phyloP scores from a whole-genome alignment of 2,888 invertebrate genomes.

The Caradrina kadenii region DNA sequence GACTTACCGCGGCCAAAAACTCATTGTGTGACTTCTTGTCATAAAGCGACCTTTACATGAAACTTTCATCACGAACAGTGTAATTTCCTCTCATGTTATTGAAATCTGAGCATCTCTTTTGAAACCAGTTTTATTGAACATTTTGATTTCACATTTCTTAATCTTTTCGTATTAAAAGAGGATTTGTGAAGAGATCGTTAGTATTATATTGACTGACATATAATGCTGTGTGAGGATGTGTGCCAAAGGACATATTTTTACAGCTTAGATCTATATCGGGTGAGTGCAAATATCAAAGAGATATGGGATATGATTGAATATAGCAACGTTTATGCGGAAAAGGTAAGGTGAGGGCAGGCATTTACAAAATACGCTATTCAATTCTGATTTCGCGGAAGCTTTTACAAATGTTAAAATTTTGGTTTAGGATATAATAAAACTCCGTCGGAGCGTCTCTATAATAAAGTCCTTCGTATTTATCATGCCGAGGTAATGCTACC shows the following conservation, averaged over 20 bases:
- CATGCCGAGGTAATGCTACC: constrained; percentile 44
- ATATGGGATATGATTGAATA: constrained; percentile 46
- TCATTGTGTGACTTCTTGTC: constrained; percentile 86
- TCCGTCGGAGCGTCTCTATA: constrained; percentile 33
- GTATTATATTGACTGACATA: constrained; percentile 50
- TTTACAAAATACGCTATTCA: constrained; percentile 41
- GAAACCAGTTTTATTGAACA: constrained; percentile 71
- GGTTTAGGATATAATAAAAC: constrained; percentile 50
- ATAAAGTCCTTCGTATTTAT: constrained; percentile 56
- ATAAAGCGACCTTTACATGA: constrained; percentile 78
- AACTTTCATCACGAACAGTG: constrained; percentile 76
- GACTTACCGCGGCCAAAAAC: constrained; percentile 84
- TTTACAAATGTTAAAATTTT: constrained; percentile 41
- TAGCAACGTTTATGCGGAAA: constrained; percentile 43
- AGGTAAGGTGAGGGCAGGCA: constrained; percentile 30
- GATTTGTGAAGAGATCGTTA: constrained; percentile 54
- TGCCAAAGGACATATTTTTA: constrained; percentile 42
- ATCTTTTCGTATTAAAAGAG: constrained; percentile 59
- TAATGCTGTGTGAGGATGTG: constrained; percentile 37
- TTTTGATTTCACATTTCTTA: constrained; percentile 67
- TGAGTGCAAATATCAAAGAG: constrained; percentile 49
- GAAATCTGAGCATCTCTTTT: constrained; percentile 75
- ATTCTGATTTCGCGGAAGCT: constrained; percentile 37
- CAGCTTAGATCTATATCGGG: constrained; percentile 32
- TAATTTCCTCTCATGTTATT: constrained; percentile 81